Evolutionary conservation across 2,888 invertebrate genomes (phyloP).

Genomic region (Eubasilissa splendida): DNA sequence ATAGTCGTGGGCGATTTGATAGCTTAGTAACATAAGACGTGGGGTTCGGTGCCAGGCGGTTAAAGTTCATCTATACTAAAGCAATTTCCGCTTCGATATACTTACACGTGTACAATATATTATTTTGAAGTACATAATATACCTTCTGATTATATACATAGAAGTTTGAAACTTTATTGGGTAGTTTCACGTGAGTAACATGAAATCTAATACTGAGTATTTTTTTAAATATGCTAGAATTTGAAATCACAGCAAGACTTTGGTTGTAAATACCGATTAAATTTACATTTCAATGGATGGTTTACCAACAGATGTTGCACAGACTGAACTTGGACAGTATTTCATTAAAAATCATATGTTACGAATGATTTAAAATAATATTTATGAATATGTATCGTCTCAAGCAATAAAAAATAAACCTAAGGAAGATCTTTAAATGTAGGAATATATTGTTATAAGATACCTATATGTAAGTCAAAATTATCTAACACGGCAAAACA

Average conservation of each 20-base stretch:
- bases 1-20: not conserved
- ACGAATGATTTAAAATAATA: too few species aligned
- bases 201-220: not conserved
- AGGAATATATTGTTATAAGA: too few species aligned
- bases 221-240: not conserved
- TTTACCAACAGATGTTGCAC: too few species aligned
- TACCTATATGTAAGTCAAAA: too few species aligned
- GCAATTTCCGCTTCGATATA: slow-evolving; percentile 23
- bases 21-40: slow-evolving; percentile 1
- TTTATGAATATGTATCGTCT: too few species aligned
- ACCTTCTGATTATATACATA: not conserved
- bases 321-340: too few species aligned
- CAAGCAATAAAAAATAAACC: too few species aligned
- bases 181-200: slow-evolving; percentile 8
- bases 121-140: too few species aligned
- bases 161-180: slow-evolving; percentile 1
- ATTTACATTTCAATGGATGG: too few species aligned
- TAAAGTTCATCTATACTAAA: slow-evolving; percentile 1
- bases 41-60: not conserved
- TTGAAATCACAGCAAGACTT: not conserved
- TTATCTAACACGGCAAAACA: too few species aligned
- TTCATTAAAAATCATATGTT: too few species aligned
- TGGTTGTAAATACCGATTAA: not conserved
- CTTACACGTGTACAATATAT: not conserved
- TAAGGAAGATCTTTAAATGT: too few species aligned